phyloP scores from a whole-genome alignment of 2,888 invertebrate genomes.

The Aphelenchoides bicaudatus region DNA sequence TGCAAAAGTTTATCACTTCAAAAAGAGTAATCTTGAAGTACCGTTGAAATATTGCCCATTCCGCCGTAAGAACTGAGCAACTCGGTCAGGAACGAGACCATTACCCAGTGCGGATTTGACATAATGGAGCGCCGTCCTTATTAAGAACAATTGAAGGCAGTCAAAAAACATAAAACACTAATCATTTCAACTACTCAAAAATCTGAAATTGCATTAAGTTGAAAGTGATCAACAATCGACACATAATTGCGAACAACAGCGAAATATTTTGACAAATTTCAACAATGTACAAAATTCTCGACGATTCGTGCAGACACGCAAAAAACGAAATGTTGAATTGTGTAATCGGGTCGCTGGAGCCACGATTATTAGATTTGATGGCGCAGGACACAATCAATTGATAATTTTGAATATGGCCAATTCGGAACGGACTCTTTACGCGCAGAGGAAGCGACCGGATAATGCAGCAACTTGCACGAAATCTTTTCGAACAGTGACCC shows the following conservation, averaged over 20 bases:
- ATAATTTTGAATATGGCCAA: too few relatives aligned
- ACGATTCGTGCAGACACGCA: too few relatives aligned
- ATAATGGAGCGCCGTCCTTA: constrained; percentile 51
- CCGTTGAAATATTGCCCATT: constrained; percentile 29
- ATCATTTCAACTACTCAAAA: neutral
- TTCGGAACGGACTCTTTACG: too few relatives aligned
- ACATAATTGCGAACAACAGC: neutral
- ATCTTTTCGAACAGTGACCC: too few relatives aligned
- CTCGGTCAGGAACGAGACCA: constrained; percentile 59
- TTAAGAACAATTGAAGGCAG: constrained; percentile 5
- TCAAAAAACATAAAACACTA: neutral
- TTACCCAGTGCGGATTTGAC: constrained; percentile 60
- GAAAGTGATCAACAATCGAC: neutral
- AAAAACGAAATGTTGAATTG: too few relatives aligned
- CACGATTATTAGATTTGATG: too few relatives aligned
- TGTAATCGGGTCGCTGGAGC: too few relatives aligned
- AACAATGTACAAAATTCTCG: neutral
- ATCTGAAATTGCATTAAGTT: neutral
- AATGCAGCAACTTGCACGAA: too few relatives aligned
- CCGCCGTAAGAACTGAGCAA: constrained; percentile 50
- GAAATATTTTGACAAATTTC: neutral
- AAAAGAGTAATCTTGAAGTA: constrained; percentile 16
- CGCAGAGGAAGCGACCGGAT: too few relatives aligned
- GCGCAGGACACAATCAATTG: too few relatives aligned
- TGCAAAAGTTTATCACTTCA: too few relatives aligned